These are phyloP conservation scores for Lethrus apterus DNA, from an alignment of 1,140 invertebrate species.

Conservation along the genomic window DNA sequence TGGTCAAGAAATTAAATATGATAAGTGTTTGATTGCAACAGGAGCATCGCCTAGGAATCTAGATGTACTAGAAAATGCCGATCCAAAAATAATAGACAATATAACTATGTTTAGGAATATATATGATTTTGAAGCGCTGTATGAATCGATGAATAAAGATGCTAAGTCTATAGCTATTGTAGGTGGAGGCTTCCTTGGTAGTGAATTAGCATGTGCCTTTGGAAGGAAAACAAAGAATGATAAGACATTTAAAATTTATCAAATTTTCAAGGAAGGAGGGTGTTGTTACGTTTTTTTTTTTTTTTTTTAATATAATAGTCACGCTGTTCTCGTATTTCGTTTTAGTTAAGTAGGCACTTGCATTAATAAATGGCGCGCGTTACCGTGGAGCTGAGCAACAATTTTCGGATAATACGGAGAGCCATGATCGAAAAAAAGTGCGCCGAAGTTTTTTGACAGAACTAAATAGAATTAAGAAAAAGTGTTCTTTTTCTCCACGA, in stretches of 20 bases:
- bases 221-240: slow-evolving; percentile 48
- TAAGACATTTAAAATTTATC: slow-evolving; percentile 39
- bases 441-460: too few relatives aligned
- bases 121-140: slow-evolving; percentile 57
- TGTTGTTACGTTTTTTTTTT: too few relatives aligned
- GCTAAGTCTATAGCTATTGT: slow-evolving; percentile 70
- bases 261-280: slow-evolving; percentile 74
- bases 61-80: slow-evolving; percentile 56
- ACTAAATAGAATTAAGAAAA: too few relatives aligned
- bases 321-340: too few relatives aligned
- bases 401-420: too few relatives aligned
- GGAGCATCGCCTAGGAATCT: slow-evolving; percentile 64
- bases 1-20: slow-evolving; percentile 67
- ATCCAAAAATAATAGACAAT: slow-evolving; percentile 55
- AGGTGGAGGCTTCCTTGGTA: slow-evolving; percentile 88
- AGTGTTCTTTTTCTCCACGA: too few relatives aligned
- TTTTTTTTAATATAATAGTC: too few relatives aligned
- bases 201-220: slow-evolving; percentile 79
- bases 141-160: slow-evolving; percentile 45
- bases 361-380: too few relatives aligned
- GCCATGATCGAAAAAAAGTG: too few relatives aligned
- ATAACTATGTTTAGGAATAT: slow-evolving; percentile 61
- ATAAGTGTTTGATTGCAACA: slow-evolving; percentile 88
- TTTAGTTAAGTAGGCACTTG: too few relatives aligned
- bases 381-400: too few relatives aligned